These are phyloP conservation scores for Flexamia atlantica DNA, from an alignment of 2,888 invertebrate genomes.

Conservation along the genomic window DNA sequence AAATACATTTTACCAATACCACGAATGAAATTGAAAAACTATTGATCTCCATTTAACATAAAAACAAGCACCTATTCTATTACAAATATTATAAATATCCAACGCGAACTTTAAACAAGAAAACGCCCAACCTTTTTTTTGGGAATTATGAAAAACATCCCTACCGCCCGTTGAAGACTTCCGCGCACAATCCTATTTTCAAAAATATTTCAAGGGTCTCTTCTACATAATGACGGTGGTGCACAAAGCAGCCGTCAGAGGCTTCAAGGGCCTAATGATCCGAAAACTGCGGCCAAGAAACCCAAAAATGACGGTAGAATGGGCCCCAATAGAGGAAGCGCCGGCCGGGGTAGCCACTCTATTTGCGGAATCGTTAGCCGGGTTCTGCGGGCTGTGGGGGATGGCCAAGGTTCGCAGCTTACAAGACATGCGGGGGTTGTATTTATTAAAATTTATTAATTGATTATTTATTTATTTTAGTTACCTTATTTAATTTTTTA, in stretches of 20 bases:
- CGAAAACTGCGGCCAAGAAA: neutral
- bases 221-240: neutral
- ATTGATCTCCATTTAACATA: too few species aligned
- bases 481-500: too few species aligned
- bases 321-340: neutral
- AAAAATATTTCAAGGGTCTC: conserved; percentile 38
- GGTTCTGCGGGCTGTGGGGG: neutral
- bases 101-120: too few species aligned
- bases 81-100: too few species aligned
- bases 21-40: too few species aligned
- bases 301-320: conserved; percentile 13
- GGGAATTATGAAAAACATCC: neutral
- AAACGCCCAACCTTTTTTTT: too few species aligned
- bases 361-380: conserved; percentile 21
- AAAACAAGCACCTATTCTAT: too few species aligned
- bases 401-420: too few species aligned
- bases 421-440: too few species aligned
- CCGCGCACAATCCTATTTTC: neutral
- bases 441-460: too few species aligned
- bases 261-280: conserved; percentile 43
- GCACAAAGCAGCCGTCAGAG: conserved; percentile 27
- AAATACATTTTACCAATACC: too few species aligned
- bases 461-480: too few species aligned
- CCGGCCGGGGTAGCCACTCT: conserved; percentile 2
- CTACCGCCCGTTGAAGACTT: neutral